Base-by-base conservation (phyloP, 1,140 invertebrate species). In the Platorchestia sp. region DNA sequence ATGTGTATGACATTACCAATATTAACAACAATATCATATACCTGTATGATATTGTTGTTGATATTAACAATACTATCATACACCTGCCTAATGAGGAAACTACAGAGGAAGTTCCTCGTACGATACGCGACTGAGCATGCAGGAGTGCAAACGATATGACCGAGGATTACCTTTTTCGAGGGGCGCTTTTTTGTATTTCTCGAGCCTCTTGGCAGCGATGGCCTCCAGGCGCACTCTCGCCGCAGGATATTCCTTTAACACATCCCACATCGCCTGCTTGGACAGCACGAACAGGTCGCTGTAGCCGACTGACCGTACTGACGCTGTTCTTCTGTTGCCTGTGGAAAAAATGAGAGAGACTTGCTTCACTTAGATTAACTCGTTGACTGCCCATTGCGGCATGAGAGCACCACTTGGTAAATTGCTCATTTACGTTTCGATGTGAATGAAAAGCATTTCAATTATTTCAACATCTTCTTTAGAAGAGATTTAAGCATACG, bases 231-330 rank as follows among this genome's bases (percentile, higher is more conserved):
- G 98, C 22, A 99, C 99, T 96, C 99, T 98, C 45, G 99, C 99
- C 3, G 99, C 99, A 6, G 99, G 99, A 97, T 99, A 99, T 97
- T 99, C 99, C 97, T 99, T 99, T 95, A 99, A 98, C 45, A 99
- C 99, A 97, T 99, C 99, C 99, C 99, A 99, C 98, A 99, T 99
- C 97, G 99, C 99, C 97, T 99, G 99, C 98, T 99, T 99, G 97
- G 99, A 99, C 95, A 99, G 98, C 96, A 99, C 99, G 97, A 99
- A 99, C 95, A 99, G 98, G 97, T 99, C 99, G 97, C 99, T 99
- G 97, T 99, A 99, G 96, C 99, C 99, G 91, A 99, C 99, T 59
- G 99, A 99, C 96, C 99, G 98, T 95, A 99, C 99, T 96, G 98
- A 99, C 95, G 99, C 99, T 97, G 99, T 99, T 97, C 99, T 98